Percentiles rank a stretch among this genome's conserved stretches.
These are phyloP conservation scores for Sebastes minor DNA, from an alignment of 2,797 vertebrate species.

Conservation along the genomic window DNA sequence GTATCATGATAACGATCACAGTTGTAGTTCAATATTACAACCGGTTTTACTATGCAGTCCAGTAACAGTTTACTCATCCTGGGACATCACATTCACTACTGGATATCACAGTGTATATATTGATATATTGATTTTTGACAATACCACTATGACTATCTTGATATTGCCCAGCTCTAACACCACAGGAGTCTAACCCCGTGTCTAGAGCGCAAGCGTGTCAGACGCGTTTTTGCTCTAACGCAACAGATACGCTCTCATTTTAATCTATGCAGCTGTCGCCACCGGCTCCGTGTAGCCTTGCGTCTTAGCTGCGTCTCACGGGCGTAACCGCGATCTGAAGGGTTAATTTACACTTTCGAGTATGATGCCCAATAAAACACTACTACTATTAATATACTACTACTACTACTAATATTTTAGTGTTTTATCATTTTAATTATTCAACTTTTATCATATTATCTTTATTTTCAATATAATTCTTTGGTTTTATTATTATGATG, in stretches of 20 bases:
- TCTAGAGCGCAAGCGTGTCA: background rate
- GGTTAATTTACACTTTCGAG: background rate
- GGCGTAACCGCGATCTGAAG: background rate
- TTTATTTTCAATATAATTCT: background rate
- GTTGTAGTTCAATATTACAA: background rate
- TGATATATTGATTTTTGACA: background rate
- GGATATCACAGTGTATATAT: background rate
- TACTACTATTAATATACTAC: too few species aligned
- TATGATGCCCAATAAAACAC: too few species aligned
- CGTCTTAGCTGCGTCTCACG: too few species aligned
- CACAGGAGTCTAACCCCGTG: constrained; percentile 1
- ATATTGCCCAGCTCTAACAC: background rate
- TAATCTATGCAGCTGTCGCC: background rate
- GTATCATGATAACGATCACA: background rate
- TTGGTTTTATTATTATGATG: background rate
- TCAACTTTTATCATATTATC: background rate
- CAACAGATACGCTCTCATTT: background rate
- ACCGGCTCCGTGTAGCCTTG: background rate
- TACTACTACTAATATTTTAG: too few species aligned
- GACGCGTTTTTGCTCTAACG: rapidly evolving
- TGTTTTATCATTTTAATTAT: too few species aligned
- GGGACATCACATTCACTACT: background rate
- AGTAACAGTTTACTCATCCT: background rate
- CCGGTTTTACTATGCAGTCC: background rate
- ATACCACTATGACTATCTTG: background rate